phyloP scores from a whole-genome alignment of 2,888 invertebrate species.

The Belgica antarctica region DNA sequence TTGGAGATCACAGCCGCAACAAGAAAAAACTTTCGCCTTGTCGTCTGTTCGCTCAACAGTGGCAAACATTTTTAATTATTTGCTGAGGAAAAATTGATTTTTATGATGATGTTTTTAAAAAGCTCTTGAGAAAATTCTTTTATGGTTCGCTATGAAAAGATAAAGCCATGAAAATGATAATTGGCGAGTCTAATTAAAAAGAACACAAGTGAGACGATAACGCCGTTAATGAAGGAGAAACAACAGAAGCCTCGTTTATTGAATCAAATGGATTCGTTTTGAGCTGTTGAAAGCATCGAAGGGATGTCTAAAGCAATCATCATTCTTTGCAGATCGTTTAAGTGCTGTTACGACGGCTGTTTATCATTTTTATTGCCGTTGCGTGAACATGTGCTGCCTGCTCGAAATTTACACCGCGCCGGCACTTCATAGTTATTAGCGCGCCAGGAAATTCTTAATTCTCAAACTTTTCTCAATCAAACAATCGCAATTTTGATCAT shows the following conservation, averaged over 20 bases:
- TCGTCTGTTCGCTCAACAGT: neutral
- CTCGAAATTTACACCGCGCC: neutral
- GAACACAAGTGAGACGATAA: neutral
- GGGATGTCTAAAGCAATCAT: neutral
- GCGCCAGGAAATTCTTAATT: too few species aligned
- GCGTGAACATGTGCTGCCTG: neutral
- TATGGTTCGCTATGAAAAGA: neutral
- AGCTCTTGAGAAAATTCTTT: neutral
- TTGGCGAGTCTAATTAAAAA: slow-evolving; percentile 23
- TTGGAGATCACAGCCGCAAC: slow-evolving; percentile 1
- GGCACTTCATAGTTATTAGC: slow-evolving; percentile 22
- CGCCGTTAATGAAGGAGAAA: neutral
- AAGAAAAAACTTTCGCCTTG: neutral
- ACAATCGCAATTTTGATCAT: slow-evolving; percentile 1
- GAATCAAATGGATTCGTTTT: neutral
- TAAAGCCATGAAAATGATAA: slow-evolving; percentile 14
- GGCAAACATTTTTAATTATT: slow-evolving; percentile 6
- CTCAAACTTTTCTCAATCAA: too few species aligned
- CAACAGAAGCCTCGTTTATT: neutral
- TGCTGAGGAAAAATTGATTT: slow-evolving; percentile 15
- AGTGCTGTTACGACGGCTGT: neutral
- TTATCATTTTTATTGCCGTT: slow-evolving; percentile 18
- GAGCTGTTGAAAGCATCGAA: neutral
- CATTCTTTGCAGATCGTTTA: neutral
- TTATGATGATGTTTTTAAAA: slow-evolving; percentile 21